A percentile compares a stretch with the other conserved stretches of the same genome.
Conservation (phyloP, 1,140 invertebrate genomes). For the Drosophila athabasca region DNA sequence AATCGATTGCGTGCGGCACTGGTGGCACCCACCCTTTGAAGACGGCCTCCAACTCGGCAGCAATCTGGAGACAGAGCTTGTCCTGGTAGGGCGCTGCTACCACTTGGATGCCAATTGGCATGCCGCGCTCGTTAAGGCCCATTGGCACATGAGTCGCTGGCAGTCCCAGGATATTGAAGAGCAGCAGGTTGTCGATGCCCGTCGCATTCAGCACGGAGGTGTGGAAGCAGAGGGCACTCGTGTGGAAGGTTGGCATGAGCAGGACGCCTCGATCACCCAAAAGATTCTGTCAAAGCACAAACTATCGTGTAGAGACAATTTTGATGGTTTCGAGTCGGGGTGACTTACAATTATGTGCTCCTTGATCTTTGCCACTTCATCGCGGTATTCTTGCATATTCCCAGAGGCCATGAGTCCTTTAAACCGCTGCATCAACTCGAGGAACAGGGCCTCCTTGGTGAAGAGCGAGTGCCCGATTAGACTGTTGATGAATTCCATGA, state of each 20-base stretch:
- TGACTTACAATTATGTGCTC: constrained; percentile 51
- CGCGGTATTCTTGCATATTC: constrained; percentile 44
- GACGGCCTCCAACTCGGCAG: constrained; percentile 89
- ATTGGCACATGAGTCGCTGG: constrained; percentile 90
- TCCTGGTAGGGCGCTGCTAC: constrained; percentile 88
- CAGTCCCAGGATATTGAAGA: constrained; percentile 90
- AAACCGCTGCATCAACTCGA: constrained; percentile 62
- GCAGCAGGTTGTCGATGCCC: constrained; percentile 87
- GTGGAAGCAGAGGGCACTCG: constrained; percentile 86
- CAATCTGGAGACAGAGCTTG: constrained; percentile 90
- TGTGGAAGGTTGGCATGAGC: constrained; percentile 89
- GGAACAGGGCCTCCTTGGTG: constrained; percentile 68
- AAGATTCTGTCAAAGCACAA: constrained; percentile 80
- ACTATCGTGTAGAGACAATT: neutral
- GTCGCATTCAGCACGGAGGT: constrained; percentile 86
- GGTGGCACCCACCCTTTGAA: constrained; percentile 91
- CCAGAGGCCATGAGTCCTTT: constrained; percentile 47
- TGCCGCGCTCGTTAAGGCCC: constrained; percentile 86
- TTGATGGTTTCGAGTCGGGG: neutral
- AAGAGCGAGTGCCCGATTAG: constrained; percentile 66
- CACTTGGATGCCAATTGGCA: constrained; percentile 91
- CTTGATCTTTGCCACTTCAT: constrained; percentile 41
- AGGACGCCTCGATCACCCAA: constrained; percentile 89
- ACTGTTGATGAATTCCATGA: constrained; percentile 60
- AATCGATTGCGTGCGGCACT: constrained; percentile 56